Percentiles rank a stretch among this genome's conserved stretches.
phyloP scores from a whole-genome alignment of 1,140 invertebrate species.

The Trichogramma pretiosum region DNA sequence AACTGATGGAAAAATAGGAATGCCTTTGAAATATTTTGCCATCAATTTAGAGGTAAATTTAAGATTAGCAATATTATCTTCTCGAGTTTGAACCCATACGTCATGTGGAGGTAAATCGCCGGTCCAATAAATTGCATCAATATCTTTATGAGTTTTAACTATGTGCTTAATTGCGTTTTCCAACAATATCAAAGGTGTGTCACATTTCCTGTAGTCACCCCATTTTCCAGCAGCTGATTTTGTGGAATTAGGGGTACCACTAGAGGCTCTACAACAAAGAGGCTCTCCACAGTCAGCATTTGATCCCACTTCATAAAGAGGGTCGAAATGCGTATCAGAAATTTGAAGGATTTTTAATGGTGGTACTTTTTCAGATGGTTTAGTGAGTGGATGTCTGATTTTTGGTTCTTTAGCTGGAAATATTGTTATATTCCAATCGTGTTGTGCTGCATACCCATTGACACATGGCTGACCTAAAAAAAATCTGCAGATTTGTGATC shows the following conservation, averaged over 20 bases:
- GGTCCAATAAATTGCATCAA: slow-evolving; percentile 96
- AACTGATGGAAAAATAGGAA: slow-evolving; percentile 85
- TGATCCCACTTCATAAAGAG: slow-evolving; percentile 79
- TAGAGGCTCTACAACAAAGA: slow-evolving; percentile 74
- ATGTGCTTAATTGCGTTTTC: slow-evolving; percentile 86
- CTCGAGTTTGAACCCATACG: slow-evolving; percentile 91
- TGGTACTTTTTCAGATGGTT: slow-evolving; percentile 63
- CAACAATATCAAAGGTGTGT: slow-evolving; percentile 82
- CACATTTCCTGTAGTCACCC: slow-evolving; percentile 87
- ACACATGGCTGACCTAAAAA: slow-evolving; percentile 83
- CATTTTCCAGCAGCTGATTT: slow-evolving; percentile 73
- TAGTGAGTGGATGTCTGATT: slow-evolving; percentile 48
- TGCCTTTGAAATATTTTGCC: slow-evolving; percentile 76
- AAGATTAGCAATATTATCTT: slow-evolving; percentile 77
- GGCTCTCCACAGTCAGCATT: slow-evolving; percentile 86
- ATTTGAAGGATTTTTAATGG: slow-evolving; percentile 85
- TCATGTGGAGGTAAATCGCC: slow-evolving; percentile 97
- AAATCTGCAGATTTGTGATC: slow-evolving; percentile 83
- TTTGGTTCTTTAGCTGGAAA: slow-evolving; percentile 70
- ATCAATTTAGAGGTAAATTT: slow-evolving; percentile 76
- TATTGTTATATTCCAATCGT: slow-evolving; percentile 82
- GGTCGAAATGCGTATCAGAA: slow-evolving; percentile 88
- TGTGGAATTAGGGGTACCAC: slow-evolving; percentile 58
- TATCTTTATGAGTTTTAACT: slow-evolving; percentile 72
- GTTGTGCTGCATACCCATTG: slow-evolving; percentile 74